Evolutionary conservation across 2,797 vertebrate genomes (phyloP), one percentile per base, ranked within the genome.

Genomic region (Loriculus beryllinus): DNA sequence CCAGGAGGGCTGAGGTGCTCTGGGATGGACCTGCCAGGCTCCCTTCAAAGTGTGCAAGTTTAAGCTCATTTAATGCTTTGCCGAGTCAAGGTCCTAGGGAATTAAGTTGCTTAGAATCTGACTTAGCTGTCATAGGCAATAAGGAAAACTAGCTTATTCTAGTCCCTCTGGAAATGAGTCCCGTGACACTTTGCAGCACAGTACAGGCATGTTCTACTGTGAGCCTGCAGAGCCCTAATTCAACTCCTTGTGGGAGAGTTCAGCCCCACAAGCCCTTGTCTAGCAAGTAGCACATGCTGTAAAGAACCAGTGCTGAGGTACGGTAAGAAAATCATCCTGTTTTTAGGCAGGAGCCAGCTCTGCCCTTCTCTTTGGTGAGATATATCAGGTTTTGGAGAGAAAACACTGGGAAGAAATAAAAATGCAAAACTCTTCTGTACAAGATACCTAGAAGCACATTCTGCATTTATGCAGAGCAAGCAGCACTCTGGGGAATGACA

Each of bases 111-210:
- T 48, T 84, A n/a, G 33, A 42, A 28, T 2, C 10, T 5, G 9
- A 43, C 5, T 69, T 64, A 40, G 29, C 40, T 83, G 37, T 60
- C 14, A 14, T 4, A 14, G 70, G 43, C 51, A 76, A 84, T 86
- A n/a, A 70, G 51, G 43, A 82, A 42, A 33, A 75, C 54, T 67
- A 67, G 16, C 39, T 82, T 42, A 57, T 49, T n/a, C 31, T 51
- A 28, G 13, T 76, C 25, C 29, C 26, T 74, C 63, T 71, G 39
- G 37, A 70, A 87, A 28, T 29, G 13, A 82, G 35, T 49, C 65
- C 40, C 0, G 0, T 37, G 40, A 51, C 51, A 26, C 67, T 89
- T 75, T 29, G 51, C 68, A 69, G 45, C 0, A 1, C 28, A 59
- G 28, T 33, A 20, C 56, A 63, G 42, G 4, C 31, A 11, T 7